These are phyloP conservation scores for Smithornis capensis DNA, from an alignment of 2,113 vertebrate genomes.

Conservation along the genomic window DNA sequence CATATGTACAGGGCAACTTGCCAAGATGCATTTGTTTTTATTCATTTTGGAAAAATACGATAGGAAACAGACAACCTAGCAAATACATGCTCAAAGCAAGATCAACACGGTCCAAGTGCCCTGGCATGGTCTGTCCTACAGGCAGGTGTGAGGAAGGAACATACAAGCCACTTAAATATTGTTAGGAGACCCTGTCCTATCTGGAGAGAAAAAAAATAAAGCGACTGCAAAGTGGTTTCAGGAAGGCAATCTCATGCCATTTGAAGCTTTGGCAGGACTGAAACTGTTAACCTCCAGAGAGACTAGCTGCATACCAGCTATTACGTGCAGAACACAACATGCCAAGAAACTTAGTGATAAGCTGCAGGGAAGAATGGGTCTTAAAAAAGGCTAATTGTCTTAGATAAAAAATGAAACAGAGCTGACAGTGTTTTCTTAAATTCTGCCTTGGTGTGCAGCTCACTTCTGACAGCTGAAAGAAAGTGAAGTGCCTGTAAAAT, in stretches of 20 bases:
- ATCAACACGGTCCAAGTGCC: not conserved
- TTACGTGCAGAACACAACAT: not conserved
- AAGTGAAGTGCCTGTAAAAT: not conserved
- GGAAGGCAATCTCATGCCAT: not conserved
- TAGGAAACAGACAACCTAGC: conserved; percentile 14
- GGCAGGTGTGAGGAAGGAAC: conserved; percentile 45
- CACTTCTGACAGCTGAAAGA: not conserved
- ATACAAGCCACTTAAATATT: not conserved
- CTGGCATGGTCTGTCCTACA: not conserved
- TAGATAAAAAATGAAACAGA: conserved; percentile 35
- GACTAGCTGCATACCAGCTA: not conserved
- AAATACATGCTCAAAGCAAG: not conserved
- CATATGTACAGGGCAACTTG: not conserved
- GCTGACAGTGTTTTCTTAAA: conserved; percentile 22
- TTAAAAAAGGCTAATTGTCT: conserved; percentile 49
- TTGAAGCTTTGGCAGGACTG: not conserved
- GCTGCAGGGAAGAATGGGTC: conserved; percentile 31
- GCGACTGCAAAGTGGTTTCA: not conserved
- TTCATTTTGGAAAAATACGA: conserved; percentile 6
- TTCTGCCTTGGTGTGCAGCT: not conserved
- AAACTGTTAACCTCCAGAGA: not conserved
- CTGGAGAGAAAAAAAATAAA: not conserved
- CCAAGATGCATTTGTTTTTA: conserved; percentile 25
- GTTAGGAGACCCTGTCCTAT: not conserved
- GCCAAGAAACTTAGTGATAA: conserved; percentile 33